These are phyloP conservation scores for Porites lobata DNA, from an alignment of 92 coral and sea anemone genomes.

Conservation along the genomic window DNA sequence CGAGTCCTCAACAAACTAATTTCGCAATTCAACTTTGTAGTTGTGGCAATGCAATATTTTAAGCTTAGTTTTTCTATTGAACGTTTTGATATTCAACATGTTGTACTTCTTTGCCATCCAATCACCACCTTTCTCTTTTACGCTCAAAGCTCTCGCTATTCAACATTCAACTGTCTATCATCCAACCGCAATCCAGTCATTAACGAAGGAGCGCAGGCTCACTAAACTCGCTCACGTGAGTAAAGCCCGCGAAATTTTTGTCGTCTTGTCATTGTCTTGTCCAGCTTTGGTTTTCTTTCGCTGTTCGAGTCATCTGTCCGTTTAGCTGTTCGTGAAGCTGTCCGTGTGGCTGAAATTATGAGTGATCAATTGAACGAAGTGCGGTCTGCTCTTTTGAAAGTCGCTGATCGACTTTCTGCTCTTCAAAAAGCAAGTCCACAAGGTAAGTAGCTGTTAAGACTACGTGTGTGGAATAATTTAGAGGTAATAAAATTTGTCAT, in stretches of 20 bases:
- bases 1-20: slow-evolving; percentile 14
- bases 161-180: slow-evolving; percentile 7
- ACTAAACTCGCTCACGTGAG: slow-evolving; percentile 13
- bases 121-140: too few relatives aligned
- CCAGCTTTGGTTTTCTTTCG: slow-evolving; percentile 21
- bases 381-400: slow-evolving; percentile 57
- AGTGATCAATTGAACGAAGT: slow-evolving; percentile 56
- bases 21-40: neutral
- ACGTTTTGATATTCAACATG: too few relatives aligned
- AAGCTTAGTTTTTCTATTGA: too few relatives aligned
- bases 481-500: neutral
- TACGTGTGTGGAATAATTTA: neutral
- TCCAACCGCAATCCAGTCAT: slow-evolving; percentile 28
- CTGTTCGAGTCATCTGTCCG: slow-evolving; percentile 31
- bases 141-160: too few relatives aligned
- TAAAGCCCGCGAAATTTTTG: slow-evolving; percentile 23
- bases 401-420: slow-evolving; percentile 58
- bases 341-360: slow-evolving; percentile 25
- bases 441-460: neutral
- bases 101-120: too few relatives aligned
- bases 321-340: neutral
- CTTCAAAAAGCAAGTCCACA: slow-evolving; percentile 9
- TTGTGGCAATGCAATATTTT: too few relatives aligned
- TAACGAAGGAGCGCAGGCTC: slow-evolving; percentile 23
- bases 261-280: slow-evolving; percentile 19